Evolutionary conservation across 2,888 invertebrate species (phyloP).

Genomic region (Drosophila nigricruria): DNA sequence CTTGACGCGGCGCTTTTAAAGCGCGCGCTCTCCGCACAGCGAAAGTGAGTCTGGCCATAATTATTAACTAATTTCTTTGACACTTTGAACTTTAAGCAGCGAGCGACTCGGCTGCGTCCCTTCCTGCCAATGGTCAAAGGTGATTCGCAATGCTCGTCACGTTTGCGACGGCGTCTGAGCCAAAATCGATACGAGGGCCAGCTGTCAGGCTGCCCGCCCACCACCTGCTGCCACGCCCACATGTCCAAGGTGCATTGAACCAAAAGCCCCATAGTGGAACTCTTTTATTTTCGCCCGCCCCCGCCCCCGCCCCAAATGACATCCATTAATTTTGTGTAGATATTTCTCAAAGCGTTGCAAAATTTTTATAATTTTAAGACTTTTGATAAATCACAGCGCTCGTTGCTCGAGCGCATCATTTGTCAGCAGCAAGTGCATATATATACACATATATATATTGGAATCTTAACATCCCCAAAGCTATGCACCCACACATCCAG

Average conservation of each 20-base stretch:
- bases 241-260: slow-evolving; percentile 52
- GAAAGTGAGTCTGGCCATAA: slow-evolving; percentile 44
- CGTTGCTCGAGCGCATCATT: slow-evolving; percentile 58
- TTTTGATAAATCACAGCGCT: slow-evolving; percentile 72
- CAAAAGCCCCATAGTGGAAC: slow-evolving; percentile 28
- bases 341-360: slow-evolving; percentile 59
- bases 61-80: slow-evolving; percentile 70
- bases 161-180: slow-evolving; percentile 69
- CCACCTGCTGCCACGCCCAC: neutral
- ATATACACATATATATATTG: slow-evolving; percentile 31
- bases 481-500: slow-evolving; percentile 23
- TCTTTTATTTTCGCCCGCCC: slow-evolving; percentile 35
- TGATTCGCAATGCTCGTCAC: slow-evolving; percentile 67
- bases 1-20: slow-evolving; percentile 36
- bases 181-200: slow-evolving; percentile 63
- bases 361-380: slow-evolving; percentile 45
- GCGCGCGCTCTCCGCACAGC: slow-evolving; percentile 3
- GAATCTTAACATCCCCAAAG: slow-evolving; percentile 55
- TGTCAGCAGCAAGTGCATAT: slow-evolving; percentile 62
- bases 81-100: slow-evolving; percentile 54
- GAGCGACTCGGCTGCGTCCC: neutral
- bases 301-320: slow-evolving; percentile 27
- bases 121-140: slow-evolving; percentile 4
- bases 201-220: neutral
- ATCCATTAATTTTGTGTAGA: slow-evolving; percentile 56